phyloP scores from a whole-genome alignment of 2,888 invertebrate genomes.

The Drosophila recens region DNA sequence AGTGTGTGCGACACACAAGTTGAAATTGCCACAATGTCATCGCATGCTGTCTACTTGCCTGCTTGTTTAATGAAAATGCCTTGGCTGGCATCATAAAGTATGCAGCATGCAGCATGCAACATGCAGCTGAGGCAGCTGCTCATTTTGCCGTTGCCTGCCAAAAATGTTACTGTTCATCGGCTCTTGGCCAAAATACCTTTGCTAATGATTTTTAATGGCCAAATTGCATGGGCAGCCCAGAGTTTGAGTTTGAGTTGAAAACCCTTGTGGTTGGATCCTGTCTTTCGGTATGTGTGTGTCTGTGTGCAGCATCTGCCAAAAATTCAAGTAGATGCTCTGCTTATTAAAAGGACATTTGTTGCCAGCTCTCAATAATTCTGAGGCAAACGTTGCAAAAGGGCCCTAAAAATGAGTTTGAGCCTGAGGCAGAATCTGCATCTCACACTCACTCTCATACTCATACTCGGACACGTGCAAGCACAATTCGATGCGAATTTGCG shows the following conservation, averaged over 20 bases:
- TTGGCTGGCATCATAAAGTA: slow-evolving; percentile 58
- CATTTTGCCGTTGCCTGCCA: slow-evolving; percentile 26
- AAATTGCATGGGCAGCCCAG: slow-evolving; percentile 69
- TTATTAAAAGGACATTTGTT: slow-evolving; percentile 67
- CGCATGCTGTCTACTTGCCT: slow-evolving; percentile 32
- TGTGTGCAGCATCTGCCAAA: slow-evolving; percentile 5
- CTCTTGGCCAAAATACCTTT: slow-evolving; percentile 46
- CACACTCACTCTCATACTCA: background rate
- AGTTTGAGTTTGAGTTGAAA: slow-evolving; percentile 16
- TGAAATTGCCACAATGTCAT: slow-evolving; percentile 41
- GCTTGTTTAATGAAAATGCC: slow-evolving; percentile 69
- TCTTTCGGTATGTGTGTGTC: background rate
- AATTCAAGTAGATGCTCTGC: slow-evolving; percentile 19
- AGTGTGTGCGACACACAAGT: background rate
- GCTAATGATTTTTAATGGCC: slow-evolving; percentile 79
- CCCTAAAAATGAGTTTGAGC: background rate
- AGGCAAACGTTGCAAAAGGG: background rate
- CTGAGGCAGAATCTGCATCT: background rate
- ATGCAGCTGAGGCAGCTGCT: slow-evolving; percentile 45
- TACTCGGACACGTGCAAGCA: slow-evolving; percentile 37
- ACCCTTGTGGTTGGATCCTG: slow-evolving; percentile 5
- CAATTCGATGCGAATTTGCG: slow-evolving; percentile 61
- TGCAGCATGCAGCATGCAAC: slow-evolving; percentile 52
- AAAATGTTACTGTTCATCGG: slow-evolving; percentile 54
- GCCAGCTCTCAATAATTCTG: slow-evolving; percentile 9